Evolutionary conservation across 2,113 vertebrate genomes (phyloP).

Genomic region (Urocolius indicus): DNA sequence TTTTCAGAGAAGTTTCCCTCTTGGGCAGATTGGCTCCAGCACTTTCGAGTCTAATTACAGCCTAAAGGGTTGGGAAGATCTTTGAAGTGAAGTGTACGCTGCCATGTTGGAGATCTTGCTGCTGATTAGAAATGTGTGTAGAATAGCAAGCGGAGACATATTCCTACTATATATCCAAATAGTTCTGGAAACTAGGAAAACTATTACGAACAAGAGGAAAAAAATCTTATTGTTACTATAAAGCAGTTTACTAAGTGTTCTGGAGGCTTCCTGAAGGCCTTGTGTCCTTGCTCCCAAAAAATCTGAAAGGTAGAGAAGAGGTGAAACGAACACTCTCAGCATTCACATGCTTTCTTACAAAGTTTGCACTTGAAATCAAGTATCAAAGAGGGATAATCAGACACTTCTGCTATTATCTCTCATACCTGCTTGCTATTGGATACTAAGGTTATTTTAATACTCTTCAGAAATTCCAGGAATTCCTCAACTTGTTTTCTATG

Average conservation of each 20-base stretch:
- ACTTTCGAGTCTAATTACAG: conserved; percentile 41
- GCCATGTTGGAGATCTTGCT: conserved; percentile 3
- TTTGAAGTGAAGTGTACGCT: conserved; percentile 39
- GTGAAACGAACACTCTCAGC: neutral
- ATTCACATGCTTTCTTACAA: neutral
- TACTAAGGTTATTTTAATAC: conserved; percentile 2
- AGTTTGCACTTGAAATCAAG: neutral
- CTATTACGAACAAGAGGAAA: neutral
- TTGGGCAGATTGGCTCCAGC: conserved; percentile 48
- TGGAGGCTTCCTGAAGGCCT: neutral
- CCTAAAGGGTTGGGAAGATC: conserved; percentile 7
- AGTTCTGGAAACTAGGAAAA: neutral
- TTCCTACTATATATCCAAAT: neutral
- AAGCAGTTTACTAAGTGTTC: neutral
- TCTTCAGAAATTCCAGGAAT: conserved; percentile 60
- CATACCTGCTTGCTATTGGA: conserved; percentile 1
- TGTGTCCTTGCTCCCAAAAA: neutral
- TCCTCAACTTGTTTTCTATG: neutral
- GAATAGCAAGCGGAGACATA: neutral
- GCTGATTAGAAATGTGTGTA: conserved; percentile 19
- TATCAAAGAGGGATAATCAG: neutral
- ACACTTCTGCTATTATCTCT: conserved; percentile 32
- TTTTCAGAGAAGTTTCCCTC: conserved; percentile 37
- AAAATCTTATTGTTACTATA: neutral
- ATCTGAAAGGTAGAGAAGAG: neutral